A percentile compares a stretch with the other conserved stretches of the same genome.
phyloP scores from a whole-genome alignment of 2,888 invertebrate species.

The Cephus rjabovi region DNA sequence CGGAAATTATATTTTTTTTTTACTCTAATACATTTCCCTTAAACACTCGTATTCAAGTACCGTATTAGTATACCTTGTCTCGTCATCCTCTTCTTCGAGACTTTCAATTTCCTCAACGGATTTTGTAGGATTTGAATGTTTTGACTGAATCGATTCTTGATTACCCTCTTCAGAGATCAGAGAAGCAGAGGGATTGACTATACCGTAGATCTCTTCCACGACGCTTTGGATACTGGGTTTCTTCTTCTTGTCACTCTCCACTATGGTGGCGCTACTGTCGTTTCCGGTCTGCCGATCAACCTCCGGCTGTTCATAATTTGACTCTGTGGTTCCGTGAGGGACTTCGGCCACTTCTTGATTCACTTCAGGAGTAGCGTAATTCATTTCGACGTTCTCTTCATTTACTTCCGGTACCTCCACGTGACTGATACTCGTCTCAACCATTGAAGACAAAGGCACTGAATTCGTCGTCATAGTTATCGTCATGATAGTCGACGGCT shows the following conservation, averaged over 20 bases:
- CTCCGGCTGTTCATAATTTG: conserved; percentile 30
- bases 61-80: conserved; percentile 43
- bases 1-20: neutral
- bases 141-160: neutral
- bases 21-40: neutral
- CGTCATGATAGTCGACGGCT: neutral
- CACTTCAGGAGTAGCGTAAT: conserved; percentile 47
- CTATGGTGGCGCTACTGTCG: conserved; percentile 2
- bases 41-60: neutral
- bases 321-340: conserved; percentile 32
- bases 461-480: neutral
- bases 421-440: conserved; percentile 25
- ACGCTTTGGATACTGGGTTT: conserved; percentile 45
- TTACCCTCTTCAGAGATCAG: neutral
- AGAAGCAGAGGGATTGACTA: conserved; percentile 34
- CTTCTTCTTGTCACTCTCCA: conserved; percentile 22
- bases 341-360: conserved; percentile 45
- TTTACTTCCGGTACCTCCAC: conserved; percentile 48
- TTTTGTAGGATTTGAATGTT: neutral
- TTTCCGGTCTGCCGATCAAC: conserved; percentile 11
- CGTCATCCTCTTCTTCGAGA: conserved; percentile 51
- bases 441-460: neutral
- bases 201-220: conserved; percentile 44
- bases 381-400: conserved; percentile 47
- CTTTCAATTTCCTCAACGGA: conserved; percentile 36